These are phyloP conservation scores for Watsonalla cultraria DNA, from an alignment of 2,888 invertebrate species.

Conservation along the genomic window DNA sequence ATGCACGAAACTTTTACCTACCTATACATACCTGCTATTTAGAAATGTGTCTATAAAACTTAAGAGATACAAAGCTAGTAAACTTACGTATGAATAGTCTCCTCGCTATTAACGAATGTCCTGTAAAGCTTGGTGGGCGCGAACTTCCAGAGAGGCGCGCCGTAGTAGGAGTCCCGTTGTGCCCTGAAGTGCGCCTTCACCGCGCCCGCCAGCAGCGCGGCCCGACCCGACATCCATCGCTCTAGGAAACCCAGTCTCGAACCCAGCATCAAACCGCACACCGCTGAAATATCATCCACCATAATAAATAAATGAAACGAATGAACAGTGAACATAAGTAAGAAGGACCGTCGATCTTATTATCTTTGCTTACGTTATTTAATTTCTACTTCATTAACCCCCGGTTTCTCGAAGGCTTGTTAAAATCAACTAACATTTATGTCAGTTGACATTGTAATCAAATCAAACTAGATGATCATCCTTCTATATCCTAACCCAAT, in stretches of 20 bases:
- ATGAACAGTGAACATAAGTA: too few species aligned
- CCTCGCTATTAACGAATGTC: conserved; percentile 85
- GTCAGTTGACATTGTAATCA: too few species aligned
- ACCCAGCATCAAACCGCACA: conserved; percentile 88
- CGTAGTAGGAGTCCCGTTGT: conserved; percentile 89
- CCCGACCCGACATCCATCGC: conserved; percentile 77
- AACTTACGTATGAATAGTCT: conserved; percentile 87
- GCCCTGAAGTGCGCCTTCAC: conserved; percentile 88
- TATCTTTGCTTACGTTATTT: too few species aligned
- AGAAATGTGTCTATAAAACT: too few species aligned
- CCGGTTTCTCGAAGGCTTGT: too few species aligned
- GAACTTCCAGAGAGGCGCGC: conserved; percentile 90
- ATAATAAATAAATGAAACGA: not conserved
- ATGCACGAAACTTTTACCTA: too few species aligned
- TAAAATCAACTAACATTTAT: too few species aligned
- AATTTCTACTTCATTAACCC: too few species aligned
- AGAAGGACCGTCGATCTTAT: too few species aligned
- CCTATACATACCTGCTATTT: not conserved
- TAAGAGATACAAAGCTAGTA: not conserved
- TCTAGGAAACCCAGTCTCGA: conserved; percentile 87
- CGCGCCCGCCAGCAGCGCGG: conserved; percentile 82
- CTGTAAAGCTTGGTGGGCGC: conserved; percentile 85
- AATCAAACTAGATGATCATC: too few species aligned
- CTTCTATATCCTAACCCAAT: too few species aligned
- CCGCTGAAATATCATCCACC: conserved; percentile 66